Percentiles rank a stretch among this genome's conserved stretches.
Conservation (phyloP, 2,113 vertebrate genomes). For the Procavia capensis region DNA sequence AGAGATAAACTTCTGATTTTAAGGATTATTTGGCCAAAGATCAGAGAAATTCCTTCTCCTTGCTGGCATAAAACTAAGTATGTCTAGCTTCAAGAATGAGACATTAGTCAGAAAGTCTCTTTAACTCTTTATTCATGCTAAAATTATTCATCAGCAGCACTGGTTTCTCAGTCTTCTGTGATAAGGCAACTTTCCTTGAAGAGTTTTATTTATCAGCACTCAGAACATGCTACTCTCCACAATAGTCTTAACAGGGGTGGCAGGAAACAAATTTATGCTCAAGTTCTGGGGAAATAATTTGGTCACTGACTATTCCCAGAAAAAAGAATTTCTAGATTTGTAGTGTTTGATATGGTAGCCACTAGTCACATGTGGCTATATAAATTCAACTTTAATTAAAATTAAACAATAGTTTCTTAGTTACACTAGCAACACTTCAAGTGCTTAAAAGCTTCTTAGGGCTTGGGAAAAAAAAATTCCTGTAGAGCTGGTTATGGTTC, state of each 20-base stretch:
- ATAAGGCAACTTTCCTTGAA: background rate
- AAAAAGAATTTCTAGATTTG: background rate
- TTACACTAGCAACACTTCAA: background rate
- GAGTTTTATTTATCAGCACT: background rate
- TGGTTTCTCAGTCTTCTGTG: background rate
- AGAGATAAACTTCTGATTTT: background rate
- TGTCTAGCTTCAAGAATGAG: background rate
- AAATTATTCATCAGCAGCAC: background rate
- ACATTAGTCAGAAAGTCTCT: background rate
- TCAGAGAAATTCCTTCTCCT: background rate
- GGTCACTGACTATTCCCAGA: too few relatives aligned
- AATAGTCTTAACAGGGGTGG: background rate
- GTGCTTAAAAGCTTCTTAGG: background rate
- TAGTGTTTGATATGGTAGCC: background rate
- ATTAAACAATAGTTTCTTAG: background rate
- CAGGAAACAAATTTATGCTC: background rate
- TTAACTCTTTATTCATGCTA: background rate
- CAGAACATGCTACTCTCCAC: too few relatives aligned
- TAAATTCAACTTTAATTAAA: background rate
- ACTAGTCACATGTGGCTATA: background rate
- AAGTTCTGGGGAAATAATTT: background rate
- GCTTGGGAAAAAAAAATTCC: background rate
- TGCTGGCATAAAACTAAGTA: background rate
- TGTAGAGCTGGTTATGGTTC: too few relatives aligned
- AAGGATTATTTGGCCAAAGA: background rate